These are phyloP conservation scores for Euwallacea similis DNA, from an alignment of 1,140 invertebrate species.

Conservation along the genomic window DNA sequence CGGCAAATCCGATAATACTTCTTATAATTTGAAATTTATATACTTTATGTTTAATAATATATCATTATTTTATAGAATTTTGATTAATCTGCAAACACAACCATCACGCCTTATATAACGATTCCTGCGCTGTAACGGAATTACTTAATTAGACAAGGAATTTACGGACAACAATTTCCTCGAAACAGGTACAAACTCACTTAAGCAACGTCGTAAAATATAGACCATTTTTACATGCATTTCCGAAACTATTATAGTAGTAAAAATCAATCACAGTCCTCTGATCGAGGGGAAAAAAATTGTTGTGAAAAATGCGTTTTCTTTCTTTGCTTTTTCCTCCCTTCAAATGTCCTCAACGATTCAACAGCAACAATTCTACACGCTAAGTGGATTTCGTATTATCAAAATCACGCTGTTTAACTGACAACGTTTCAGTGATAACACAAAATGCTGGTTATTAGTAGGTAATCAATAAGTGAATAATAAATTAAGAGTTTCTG, in stretches of 20 bases:
- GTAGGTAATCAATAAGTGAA: not conserved
- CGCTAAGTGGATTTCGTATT: slow-evolving; percentile 8
- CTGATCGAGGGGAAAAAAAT: slow-evolving; percentile 26
- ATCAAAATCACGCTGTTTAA: not conserved
- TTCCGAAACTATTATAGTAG: not conserved
- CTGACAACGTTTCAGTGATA: not conserved
- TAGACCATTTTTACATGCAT: not conserved
- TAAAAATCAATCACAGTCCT: slow-evolving; percentile 34
- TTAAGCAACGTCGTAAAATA: slow-evolving; percentile 5
- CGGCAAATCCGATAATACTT: too few species aligned
- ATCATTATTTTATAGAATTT: slow-evolving; percentile 18
- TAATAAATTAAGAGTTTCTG: slow-evolving; percentile 24
- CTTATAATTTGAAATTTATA: not conserved
- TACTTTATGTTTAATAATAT: not conserved
- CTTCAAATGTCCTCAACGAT: slow-evolving; percentile 19
- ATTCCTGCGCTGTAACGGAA: not conserved
- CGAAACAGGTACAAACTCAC: too few species aligned
- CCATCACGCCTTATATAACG: slow-evolving; percentile 13
- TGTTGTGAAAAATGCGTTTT: slow-evolving; percentile 13
- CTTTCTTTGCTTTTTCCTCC: slow-evolving; percentile 1
- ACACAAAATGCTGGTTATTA: not conserved
- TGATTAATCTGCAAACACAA: slow-evolving; percentile 38
- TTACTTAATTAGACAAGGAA: too few species aligned
- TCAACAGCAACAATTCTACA: slow-evolving; percentile 20
- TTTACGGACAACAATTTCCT: too few species aligned